phyloP scores from a whole-genome alignment of 2,888 invertebrate genomes.

The Colletes collaris region DNA sequence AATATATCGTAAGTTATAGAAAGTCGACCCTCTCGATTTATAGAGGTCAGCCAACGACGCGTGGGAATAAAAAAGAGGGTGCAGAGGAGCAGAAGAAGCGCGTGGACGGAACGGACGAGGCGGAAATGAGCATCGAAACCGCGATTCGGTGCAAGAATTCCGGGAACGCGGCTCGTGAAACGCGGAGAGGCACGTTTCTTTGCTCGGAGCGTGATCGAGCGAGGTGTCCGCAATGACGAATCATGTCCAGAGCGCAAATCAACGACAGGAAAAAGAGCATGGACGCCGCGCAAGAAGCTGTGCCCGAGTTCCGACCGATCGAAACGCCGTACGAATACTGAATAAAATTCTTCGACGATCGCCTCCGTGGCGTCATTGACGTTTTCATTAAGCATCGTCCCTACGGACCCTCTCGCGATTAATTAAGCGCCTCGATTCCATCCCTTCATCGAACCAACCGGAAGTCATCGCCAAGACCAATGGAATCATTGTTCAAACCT shows the following conservation, averaged over 20 bases:
- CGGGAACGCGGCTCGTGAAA: constrained; percentile 47
- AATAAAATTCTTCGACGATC: constrained; percentile 33
- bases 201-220: constrained; percentile 42
- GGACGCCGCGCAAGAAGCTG: constrained; percentile 43
- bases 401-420: constrained; percentile 57
- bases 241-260: constrained; percentile 52
- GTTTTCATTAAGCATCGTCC: constrained; percentile 60
- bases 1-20: too few species aligned
- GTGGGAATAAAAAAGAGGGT: not conserved
- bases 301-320: constrained; percentile 15
- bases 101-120: constrained; percentile 2
- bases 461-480: too few species aligned
- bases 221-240: constrained; percentile 55
- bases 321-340: constrained; percentile 37
- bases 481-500: too few species aligned
- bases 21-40: constrained; percentile 24
- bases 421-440: constrained; percentile 56
- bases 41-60: not conserved
- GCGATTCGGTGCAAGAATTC: constrained; percentile 46
- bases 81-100: not conserved
- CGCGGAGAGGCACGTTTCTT: constrained; percentile 49
- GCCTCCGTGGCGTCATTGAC: constrained; percentile 57
- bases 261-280: constrained; percentile 36
- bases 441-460: constrained; percentile 11
- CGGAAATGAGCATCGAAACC: constrained; percentile 53